Base-by-base conservation (phyloP, 1,140 invertebrate genomes). In the Atopsyche davidsoni region DNA sequence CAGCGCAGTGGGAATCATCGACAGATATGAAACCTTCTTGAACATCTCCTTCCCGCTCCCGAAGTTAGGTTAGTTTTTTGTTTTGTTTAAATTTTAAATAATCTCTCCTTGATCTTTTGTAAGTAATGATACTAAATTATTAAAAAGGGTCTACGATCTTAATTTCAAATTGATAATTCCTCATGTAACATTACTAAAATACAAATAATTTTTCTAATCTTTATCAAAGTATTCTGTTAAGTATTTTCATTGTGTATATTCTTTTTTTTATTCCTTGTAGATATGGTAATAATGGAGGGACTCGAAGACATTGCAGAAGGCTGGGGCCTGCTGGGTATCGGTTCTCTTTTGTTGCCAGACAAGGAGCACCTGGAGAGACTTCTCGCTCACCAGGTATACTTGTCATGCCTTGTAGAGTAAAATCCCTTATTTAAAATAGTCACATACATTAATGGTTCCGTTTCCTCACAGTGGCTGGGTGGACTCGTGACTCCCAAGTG, bases 401-500 rank as follows among this genome's bases (percentile, higher is more conserved):
- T 38, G 9, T 19, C 3, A 45, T 32, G 13, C 25, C 13, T 28
- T 9, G 7, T 28, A 28, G 7, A 28, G 13, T 28, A 31, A 9
- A 31, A n/a, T 7, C 25, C 7, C 6, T 38, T 38, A 13, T 38
- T 13, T 38, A 38, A 38, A 38, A 28, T n/a, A 38, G 35, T n/a
- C n/a, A n/a, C n/a, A n/a, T n/a, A n/a, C n/a, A n/a, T n/a, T n/a
- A n/a, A n/a, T n/a, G n/a, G n/a, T 32, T 38, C 21, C 4, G 25
- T 36, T 45, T 28, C 21, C 13, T 42, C 44, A 0, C 60, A 73
- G 70, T 74, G 72, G 72, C 69, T 74, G 40, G 69, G 69, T 7
- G 71, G 70, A 0, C 55, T 72, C 2, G 69, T 74, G 0, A 72
- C 72, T 0, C 72, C 72, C 0, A 64, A 70, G 1, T 74, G 72